phyloP scores from a whole-genome alignment of 2,888 invertebrate genomes.

The Parthenolecanium corni region DNA sequence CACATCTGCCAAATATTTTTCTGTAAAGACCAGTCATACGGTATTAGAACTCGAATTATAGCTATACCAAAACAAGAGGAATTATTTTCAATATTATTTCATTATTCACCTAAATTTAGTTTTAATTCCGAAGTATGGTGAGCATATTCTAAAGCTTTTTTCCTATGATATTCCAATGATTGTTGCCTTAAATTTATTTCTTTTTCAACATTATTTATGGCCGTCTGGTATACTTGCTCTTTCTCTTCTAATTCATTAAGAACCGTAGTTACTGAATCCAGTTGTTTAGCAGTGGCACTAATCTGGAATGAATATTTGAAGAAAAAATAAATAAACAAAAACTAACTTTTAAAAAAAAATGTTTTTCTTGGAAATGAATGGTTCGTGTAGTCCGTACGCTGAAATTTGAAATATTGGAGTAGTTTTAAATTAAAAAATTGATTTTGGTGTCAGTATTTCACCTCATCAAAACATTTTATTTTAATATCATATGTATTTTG shows the following conservation, averaged over 20 bases:
- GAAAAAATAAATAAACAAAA: too few species aligned
- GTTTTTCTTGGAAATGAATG: too few species aligned
- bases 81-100: too few species aligned
- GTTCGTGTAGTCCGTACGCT: too few species aligned
- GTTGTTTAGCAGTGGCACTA: constrained; percentile 51
- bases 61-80: too few species aligned
- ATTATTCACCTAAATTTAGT: constrained; percentile 64
- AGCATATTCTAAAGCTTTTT: constrained; percentile 93
- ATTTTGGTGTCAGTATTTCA: too few species aligned
- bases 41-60: not conserved
- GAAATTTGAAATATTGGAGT: too few species aligned
- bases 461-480: too few species aligned
- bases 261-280: constrained; percentile 91
- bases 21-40: constrained; percentile 42
- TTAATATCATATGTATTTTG: too few species aligned
- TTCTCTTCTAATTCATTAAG: constrained; percentile 91
- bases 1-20: constrained; percentile 96
- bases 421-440: too few species aligned
- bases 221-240: constrained; percentile 82
- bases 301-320: not conserved
- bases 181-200: constrained; percentile 85
- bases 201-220: constrained; percentile 84
- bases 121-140: constrained; percentile 95
- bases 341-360: too few species aligned
- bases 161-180: constrained; percentile 94